Base-by-base conservation (phyloP, 2,888 invertebrate species). In the Drosophila suboccidentalis region DNA sequence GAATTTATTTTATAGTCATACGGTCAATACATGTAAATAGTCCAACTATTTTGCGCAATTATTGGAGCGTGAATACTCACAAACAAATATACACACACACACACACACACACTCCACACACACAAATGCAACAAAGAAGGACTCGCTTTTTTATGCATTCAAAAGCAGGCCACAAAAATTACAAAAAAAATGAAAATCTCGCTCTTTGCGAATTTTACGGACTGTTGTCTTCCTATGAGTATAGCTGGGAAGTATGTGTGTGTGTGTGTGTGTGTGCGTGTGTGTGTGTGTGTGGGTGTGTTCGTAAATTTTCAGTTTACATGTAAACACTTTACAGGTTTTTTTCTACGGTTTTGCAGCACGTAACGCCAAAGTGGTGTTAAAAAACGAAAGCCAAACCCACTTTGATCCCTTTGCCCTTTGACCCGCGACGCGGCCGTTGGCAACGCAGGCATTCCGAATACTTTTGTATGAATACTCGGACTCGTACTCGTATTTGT, bases 281-380 rank as follows among this genome's bases (percentile, higher is more conserved):
- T 49, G 26, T 38, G 26, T 57, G 70, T 29, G 61, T 22, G 22
- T 64, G 43, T 22, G 53, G 29, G 54, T 41, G 32, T 64, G 47
- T 62, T 17, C 19, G 72, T 75, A 67, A 66, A 78, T 83, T 72
- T 69, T 34, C 68, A 61, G 87, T 54, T 78, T 73, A 69, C 68
- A 81, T 81, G 75, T 81, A 87, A 81, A 78, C 68, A 87, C 82
- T 78, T 71, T 71, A 75, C 50, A 50, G 63, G 61, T 54, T 69
- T 67, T 50, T 32, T 67, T 64, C n/a, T 62, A 65, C 55, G 75
- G 44, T 44, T 71, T 55, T 51, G 55, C 61, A 26, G 75, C 80
- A 78, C 76, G 76, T 75, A 78, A 79, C 71, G 71, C 71, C 58
- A 79, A 78, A 71, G 66, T 78, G 54, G 44, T 68, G 67, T 64